A percentile compares a stretch with the other conserved stretches of the same genome.
Evolutionary conservation across 2,888 invertebrate species (phyloP).

Genomic region (Heliconius charithonia): DNA sequence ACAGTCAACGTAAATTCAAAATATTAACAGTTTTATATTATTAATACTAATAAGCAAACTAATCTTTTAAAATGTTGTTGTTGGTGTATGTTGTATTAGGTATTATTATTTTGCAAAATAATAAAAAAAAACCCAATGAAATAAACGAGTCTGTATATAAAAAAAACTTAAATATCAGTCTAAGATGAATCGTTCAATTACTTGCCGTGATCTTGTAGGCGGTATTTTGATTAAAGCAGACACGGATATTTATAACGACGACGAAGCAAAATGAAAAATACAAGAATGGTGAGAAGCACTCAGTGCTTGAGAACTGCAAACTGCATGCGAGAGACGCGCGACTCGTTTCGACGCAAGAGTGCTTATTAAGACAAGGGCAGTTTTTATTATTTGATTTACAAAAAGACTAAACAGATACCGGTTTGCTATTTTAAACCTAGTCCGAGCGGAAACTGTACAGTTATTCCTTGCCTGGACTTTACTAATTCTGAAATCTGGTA

Average conservation of each 20-base stretch:
- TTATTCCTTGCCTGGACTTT: conserved; percentile 56
- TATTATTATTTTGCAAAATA: neutral
- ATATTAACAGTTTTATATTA: neutral
- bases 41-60: neutral
- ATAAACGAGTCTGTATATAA: neutral
- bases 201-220: conserved; percentile 72
- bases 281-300: conserved; percentile 69
- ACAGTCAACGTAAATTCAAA: conserved; percentile 46
- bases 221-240: conserved; percentile 80
- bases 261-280: conserved; percentile 70
- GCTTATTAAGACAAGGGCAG: conserved; percentile 82
- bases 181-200: conserved; percentile 62
- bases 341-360: conserved; percentile 73
- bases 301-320: conserved; percentile 47
- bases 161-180: conserved; percentile 7
- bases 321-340: conserved; percentile 61
- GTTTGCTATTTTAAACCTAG: conserved; percentile 81
- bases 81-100: too few species aligned
- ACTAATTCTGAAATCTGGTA: conserved; percentile 15
- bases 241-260: conserved; percentile 76
- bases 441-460: conserved; percentile 82
- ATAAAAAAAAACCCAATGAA: neutral
- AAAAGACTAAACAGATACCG: conserved; percentile 78
- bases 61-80: too few species aligned
- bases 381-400: conserved; percentile 83